Evolutionary conservation across 92 coral and sea anemone species (phyloP).

Genomic region (Bergia puertoricense): DNA sequence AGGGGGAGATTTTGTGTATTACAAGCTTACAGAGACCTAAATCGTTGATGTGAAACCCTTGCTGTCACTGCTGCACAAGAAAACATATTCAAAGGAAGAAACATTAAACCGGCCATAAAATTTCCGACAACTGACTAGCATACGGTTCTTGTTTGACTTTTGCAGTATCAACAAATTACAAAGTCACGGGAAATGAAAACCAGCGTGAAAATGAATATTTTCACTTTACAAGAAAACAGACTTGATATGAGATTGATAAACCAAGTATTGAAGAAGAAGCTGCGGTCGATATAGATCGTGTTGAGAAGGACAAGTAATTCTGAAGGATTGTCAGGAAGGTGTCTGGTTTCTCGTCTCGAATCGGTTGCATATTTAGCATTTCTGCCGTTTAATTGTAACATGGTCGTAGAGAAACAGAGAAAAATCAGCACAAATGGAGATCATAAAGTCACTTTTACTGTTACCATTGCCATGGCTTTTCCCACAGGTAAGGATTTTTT

Average conservation of each 20-base stretch:
- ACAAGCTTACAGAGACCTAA: neutral
- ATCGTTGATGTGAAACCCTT: neutral
- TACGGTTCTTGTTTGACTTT: constrained; percentile 2
- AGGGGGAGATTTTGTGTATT: neutral
- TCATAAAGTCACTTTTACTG: constrained; percentile 90
- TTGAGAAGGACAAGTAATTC: neutral
- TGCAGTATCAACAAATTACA: neutral
- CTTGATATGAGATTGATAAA: neutral
- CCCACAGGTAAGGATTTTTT: constrained; percentile 69
- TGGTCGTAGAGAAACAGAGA: constrained; percentile 51
- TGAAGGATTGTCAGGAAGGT: neutral
- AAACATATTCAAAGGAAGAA: neutral
- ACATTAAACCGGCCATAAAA: neutral
- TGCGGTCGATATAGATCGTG: neutral
- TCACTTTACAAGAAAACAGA: neutral
- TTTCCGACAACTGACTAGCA: neutral
- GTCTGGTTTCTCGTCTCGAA: neutral
- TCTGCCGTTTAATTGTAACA: constrained; percentile 17
- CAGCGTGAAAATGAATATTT: neutral
- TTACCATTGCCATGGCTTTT: constrained; percentile 87
- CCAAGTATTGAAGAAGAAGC: neutral
- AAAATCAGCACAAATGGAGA: constrained; percentile 64
- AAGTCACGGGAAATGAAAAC: neutral
- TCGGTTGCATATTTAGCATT: constrained; percentile 9
- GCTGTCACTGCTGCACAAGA: neutral